Conservation (phyloP, 2,888 invertebrate species). For the Tinea trinotella region DNA sequence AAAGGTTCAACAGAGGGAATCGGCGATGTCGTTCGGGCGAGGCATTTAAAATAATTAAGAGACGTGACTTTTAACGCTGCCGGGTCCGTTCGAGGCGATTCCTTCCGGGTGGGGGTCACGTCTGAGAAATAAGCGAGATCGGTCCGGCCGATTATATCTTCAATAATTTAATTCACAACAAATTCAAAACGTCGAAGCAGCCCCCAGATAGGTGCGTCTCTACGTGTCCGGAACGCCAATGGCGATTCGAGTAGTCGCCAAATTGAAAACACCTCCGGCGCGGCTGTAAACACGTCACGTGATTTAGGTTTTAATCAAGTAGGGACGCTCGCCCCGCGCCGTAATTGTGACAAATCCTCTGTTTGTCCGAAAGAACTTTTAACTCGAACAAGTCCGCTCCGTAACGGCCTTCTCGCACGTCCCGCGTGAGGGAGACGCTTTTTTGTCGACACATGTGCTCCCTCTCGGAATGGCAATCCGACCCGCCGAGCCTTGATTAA, state of each 20-base stretch:
- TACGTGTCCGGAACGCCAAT: slow-evolving; percentile 69
- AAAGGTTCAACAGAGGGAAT: slow-evolving; percentile 38
- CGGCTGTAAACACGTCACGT: slow-evolving; percentile 72
- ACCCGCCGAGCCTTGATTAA: slow-evolving; percentile 53
- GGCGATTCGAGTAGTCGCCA: slow-evolving; percentile 60
- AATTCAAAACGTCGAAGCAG: slow-evolving; percentile 62
- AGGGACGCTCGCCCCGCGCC: slow-evolving; percentile 62
- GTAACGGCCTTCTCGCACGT: slow-evolving; percentile 54
- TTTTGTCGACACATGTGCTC: slow-evolving; percentile 71
- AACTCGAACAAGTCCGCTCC: slow-evolving; percentile 60
- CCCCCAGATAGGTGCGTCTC: slow-evolving; percentile 62
- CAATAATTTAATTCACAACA: slow-evolving; percentile 71
- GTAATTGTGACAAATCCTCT: slow-evolving; percentile 74
- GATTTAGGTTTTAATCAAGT: slow-evolving; percentile 74
- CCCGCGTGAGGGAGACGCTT: slow-evolving; percentile 53
- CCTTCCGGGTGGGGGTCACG: slow-evolving; percentile 25
- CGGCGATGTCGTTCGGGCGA: slow-evolving; percentile 44
- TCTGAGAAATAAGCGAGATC: slow-evolving; percentile 32
- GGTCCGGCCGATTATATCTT: slow-evolving; percentile 57
- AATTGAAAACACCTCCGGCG: slow-evolving; percentile 72
- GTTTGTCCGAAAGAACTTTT: slow-evolving; percentile 72
- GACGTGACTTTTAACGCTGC: slow-evolving; percentile 45
- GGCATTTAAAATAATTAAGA: slow-evolving; percentile 62
- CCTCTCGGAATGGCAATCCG: slow-evolving; percentile 29
- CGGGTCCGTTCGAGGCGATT: slow-evolving; percentile 28